Base-by-base conservation (phyloP, 2,113 vertebrate genomes). In the Gymnocephalus cernua region DNA sequence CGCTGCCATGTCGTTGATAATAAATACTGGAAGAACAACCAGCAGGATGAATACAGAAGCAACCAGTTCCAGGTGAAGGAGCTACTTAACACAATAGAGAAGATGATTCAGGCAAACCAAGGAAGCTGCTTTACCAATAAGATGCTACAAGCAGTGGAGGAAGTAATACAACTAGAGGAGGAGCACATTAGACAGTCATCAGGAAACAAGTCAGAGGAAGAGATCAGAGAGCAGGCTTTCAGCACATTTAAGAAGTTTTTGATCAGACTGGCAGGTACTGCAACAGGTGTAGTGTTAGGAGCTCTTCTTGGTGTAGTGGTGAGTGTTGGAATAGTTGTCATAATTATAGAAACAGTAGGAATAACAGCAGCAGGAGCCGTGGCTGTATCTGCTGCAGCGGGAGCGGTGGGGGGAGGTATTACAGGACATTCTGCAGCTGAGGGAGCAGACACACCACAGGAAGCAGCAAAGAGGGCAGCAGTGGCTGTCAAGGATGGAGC, bases 401-500 rank as follows among this genome's bases (percentile, higher is more conserved):
- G 59, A 5, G 79, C 27, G 0, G 19, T 38, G 15, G 2, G 0
- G 6, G 86, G 70, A 29, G 76, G 32, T 13, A 0, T 0, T 18
- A 44, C 29, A n/a, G 87, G 70, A 29, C 62, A 35, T 14, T 0
- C 5, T 6, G 84, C 77, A 61, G 56, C 77, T 13, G 44, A 57
- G 27, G 77, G 2, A 27, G 83, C 80, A 54, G 16, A 68, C 10
- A 66, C 65, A 35, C 1, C 15, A 44, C 0, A 0, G 1, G 68
- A 81, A 2, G 77, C 88, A 53, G 16, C 2, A 21, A 1, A 58
- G 2, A 72, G 1, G 6, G 13, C 83, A 41, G 38, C 47, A 32
- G 14, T 16, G 3, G 59, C 23, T 27, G 53, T 79, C 3, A 35
- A 1, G 9, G 29, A 32, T 32, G 1, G 1, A 5, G 32, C 32